Evolutionary conservation across 2,113 vertebrate species (phyloP).

Genomic region (Hyaena hyaena): DNA sequence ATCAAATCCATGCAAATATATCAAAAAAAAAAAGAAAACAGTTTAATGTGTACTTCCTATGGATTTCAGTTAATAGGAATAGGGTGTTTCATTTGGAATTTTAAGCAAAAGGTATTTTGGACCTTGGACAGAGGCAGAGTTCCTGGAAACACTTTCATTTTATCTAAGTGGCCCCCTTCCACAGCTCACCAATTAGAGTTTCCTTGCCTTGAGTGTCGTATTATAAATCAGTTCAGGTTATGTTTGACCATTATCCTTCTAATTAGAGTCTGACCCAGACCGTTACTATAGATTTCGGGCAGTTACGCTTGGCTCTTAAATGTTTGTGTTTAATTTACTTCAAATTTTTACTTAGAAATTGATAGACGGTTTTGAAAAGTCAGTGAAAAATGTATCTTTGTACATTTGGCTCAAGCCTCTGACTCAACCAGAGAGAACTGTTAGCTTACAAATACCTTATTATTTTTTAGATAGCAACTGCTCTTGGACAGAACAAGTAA

Average conservation of each 20-base stretch:
- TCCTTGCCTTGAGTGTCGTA: not conserved
- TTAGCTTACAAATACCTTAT: constrained; percentile 61
- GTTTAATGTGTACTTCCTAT: not conserved
- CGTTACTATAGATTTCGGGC: no score
- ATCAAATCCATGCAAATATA: not conserved
- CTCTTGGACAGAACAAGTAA: constrained; percentile 50
- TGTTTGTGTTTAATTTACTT: not conserved
- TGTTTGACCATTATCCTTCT: not conserved
- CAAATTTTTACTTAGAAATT: not conserved
- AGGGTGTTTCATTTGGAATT: not conserved
- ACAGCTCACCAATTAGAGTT: not conserved
- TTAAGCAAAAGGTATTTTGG: not conserved
- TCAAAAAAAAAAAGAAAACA: not conserved
- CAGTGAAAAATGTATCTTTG: not conserved
- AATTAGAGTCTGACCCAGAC: not conserved
- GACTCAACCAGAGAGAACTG: not conserved
- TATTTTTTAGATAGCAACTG: constrained; percentile 71
- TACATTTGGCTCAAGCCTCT: not conserved
- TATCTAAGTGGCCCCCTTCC: not conserved
- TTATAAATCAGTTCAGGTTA: not conserved
- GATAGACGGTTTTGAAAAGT: constrained; percentile 11
- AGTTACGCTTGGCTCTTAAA: not conserved
- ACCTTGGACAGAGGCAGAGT: not conserved
- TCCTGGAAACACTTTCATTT: not conserved
- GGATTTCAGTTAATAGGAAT: not conserved